Conservation (phyloP, 2,113 vertebrate genomes). For the Bos javanicus region DNA sequence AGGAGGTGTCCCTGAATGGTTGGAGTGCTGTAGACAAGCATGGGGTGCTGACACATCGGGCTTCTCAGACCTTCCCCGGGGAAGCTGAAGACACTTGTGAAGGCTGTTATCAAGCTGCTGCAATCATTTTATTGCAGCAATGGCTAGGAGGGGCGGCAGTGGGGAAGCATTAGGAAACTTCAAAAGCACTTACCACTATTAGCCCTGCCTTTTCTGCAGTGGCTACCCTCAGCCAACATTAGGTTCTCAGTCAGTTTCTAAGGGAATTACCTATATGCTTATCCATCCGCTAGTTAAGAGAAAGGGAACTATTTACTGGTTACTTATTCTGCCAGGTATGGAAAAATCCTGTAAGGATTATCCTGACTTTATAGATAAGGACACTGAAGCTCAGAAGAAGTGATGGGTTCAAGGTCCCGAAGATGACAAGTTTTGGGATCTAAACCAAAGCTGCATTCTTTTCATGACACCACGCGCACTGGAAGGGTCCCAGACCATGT, state of each 20-base stretch:
- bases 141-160: not conserved
- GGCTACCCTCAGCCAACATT: not conserved
- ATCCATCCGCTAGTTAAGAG: not conserved
- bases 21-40: accelerated
- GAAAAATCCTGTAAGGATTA: not conserved
- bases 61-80: not conserved
- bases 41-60: not conserved
- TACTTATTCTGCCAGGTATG: not conserved
- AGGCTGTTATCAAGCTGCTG: not conserved
- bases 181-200: not conserved
- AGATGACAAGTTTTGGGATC: not conserved
- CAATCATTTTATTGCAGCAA: not conserved
- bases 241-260: not conserved
- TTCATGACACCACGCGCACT: not conserved
- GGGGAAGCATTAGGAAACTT: not conserved
- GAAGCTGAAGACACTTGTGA: not conserved
- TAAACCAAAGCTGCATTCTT: not conserved
- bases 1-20: accelerated
- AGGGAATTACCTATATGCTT: not conserved
- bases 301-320: not conserved
- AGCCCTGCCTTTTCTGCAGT: not conserved
- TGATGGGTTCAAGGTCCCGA: not conserved
- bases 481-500: not conserved
- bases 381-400: not conserved
- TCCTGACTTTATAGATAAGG: not conserved